Evolutionary conservation across 2,113 vertebrate genomes (phyloP), one percentile per base, ranked within the genome.

Genomic region (Uria aalge): DNA sequence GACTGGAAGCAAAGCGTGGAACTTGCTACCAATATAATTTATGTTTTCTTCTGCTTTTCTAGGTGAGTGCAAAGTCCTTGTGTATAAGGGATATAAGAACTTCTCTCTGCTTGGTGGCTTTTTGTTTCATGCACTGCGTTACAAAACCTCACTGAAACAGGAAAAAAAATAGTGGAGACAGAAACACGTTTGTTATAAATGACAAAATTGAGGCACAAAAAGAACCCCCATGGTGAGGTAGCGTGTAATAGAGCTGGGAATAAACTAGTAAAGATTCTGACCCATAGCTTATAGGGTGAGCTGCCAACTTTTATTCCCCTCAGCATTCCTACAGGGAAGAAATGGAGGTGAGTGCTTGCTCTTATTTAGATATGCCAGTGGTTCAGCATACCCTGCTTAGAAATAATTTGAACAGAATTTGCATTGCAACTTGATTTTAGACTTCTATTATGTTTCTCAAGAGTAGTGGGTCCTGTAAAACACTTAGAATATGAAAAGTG

Each of bases 1-100:
- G 99, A 99, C 96, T 99, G 99, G 99, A 99, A 99, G 94, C 99
- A 99, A 94, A 99, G 99, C 6, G 98, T 99, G 36, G 99, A 99
- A 90, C 98, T 99, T 97, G 99, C 99, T 89, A 99, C 99, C 72
- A 99, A 99, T 92, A 99, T 99, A 92, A 98, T 99, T 97, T 99
- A 99, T 78, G 97, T 99, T 94, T 99, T 99, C 95, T 99, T 99
- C 97, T 99, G 99, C 96, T 99, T 99, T 97, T 99, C 99, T 41
- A 99, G 99, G 99, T 99, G 97, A 97, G 97, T 94, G 10, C 59
- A 15, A 60, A 63, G 53, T 81, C 41, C 48, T 55, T 69, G 10
- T n/a, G 29, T 74, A 62, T 52, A 40, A 40, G 50, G 47, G 38
- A 48, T 26, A 22, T 57, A n/a, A 50, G 26, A 84, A 34, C 24